These are phyloP conservation scores for Lasioglossum calceatum DNA, from an alignment of 2,888 invertebrate species.

Conservation along the genomic window DNA sequence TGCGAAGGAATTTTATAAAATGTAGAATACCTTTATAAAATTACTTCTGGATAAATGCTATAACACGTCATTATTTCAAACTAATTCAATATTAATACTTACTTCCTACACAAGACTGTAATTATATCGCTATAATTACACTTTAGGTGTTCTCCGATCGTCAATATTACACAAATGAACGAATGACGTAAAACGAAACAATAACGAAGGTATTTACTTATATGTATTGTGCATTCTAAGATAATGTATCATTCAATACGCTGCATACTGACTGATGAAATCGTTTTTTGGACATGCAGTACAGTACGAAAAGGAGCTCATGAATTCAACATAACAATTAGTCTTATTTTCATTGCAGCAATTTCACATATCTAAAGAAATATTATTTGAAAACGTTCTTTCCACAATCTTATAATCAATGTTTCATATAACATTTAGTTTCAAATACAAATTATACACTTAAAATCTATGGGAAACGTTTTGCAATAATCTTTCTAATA, in stretches of 20 bases:
- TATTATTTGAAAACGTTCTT: slow-evolving; percentile 49
- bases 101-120: slow-evolving; percentile 21
- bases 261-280: slow-evolving; percentile 1
- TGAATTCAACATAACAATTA: slow-evolving; percentile 20
- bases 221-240: slow-evolving; percentile 38
- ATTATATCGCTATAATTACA: slow-evolving; percentile 9
- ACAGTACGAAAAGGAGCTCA: slow-evolving; percentile 13
- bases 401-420: neutral
- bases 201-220: slow-evolving; percentile 18
- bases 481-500: slow-evolving; percentile 49
- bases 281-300: slow-evolving; percentile 14
- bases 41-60: slow-evolving; percentile 54
- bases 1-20: slow-evolving; percentile 35
- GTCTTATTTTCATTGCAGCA: slow-evolving; percentile 18
- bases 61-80: slow-evolving; percentile 28
- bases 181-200: slow-evolving; percentile 21
- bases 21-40: slow-evolving; percentile 45
- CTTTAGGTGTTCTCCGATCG: slow-evolving; percentile 14
- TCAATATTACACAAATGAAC: slow-evolving; percentile 26
- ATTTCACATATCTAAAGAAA: slow-evolving; percentile 42
- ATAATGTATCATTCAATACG: slow-evolving; percentile 24
- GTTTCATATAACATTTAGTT: neutral
- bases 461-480: slow-evolving; percentile 27
- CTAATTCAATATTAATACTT: slow-evolving; percentile 39
- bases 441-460: slow-evolving; percentile 7